phyloP scores from a whole-genome alignment of 1,140 invertebrate species.

The Nixonia krombeini region DNA sequence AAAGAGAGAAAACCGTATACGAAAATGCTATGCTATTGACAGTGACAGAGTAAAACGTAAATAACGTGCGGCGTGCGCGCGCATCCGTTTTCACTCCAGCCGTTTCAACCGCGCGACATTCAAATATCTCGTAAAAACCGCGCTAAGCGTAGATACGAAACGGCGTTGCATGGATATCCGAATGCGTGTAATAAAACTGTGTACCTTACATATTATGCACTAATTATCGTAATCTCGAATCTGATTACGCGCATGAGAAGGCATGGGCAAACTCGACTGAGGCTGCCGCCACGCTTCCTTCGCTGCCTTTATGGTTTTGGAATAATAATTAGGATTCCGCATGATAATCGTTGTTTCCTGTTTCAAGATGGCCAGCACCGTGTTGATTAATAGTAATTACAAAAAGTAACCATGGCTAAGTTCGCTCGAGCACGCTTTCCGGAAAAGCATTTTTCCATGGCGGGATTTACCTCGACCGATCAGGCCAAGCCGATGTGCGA shows the following conservation, averaged over 20 bases:
- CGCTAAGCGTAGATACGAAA: constrained; percentile 6
- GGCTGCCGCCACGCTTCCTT: constrained; percentile 28
- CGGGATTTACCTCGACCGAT: no score
- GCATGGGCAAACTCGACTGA: constrained; percentile 22
- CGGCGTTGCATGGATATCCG: constrained; percentile 14
- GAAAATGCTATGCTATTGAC: no score
- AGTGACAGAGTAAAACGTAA: no score
- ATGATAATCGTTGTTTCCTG: constrained; percentile 33
- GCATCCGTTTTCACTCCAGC: no score
- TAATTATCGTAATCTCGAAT: constrained; percentile 38
- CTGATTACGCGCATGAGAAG: constrained; percentile 31
- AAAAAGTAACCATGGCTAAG: constrained; percentile 21
- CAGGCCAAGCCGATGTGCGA: no score
- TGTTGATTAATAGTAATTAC: constrained; percentile 36
- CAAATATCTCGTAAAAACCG: constrained; percentile 1
- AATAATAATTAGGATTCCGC: constrained; percentile 37
- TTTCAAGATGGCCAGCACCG: constrained; percentile 13
- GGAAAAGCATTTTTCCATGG: background rate
- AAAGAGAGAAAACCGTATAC: background rate
- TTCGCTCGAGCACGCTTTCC: background rate
- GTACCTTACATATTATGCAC: constrained; percentile 33
- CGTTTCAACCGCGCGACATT: no score
- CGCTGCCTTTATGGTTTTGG: constrained; percentile 26
- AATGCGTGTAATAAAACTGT: constrained; percentile 27
- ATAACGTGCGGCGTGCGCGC: no score